Evolutionary conservation across 2,888 invertebrate species (phyloP), one percentile per base, ranked within the genome.

Genomic region (Pseudococcus longispinus): DNA sequence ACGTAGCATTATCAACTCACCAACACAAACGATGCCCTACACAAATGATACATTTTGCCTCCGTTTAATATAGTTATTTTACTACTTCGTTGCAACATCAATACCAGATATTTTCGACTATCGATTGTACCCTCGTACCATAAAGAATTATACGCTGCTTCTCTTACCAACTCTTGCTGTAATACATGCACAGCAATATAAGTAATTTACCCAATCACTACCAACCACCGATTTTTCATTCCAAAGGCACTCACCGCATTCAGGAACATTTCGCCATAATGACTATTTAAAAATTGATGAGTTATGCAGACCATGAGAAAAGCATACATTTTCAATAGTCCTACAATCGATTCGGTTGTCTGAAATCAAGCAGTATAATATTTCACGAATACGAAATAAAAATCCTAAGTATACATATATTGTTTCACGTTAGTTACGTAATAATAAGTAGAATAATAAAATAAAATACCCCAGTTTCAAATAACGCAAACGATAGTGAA

Each of bases 201-300:
- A 0, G 15, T 46, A 46, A 1, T 37, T 37, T 2, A 37, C 37
- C 8, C 46, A 15, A 46, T 15, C 11, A 9, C 11, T 9, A 44
- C 9, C 13, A 46, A 46, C 3, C 9, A 37, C 37, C 3, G 46
- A 46, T 46, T 15, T 46, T 11, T 15, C 46, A 46, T n/a, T 51
- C n/a, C 20, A 46, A 46, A 46, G 18, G 23, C 0, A 86, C 74
- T 13, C 74, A 88, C 88, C 44, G 83, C 83, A 20, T 84, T n/a
- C 15, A 88, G 32, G 26, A 88, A 55, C 83, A 83, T 65, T 42
- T 88, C 60, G 2, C 88, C 88, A 20, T 82, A 88, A 74, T 86
- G 65, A 23, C 83, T 86, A 42, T 88, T 88, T 1, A 86, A 46
- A 83, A 88, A 86, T 20, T 88, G 88, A 80, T 88, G 88, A 18